These are phyloP conservation scores for Tridacna gigas DNA, from an alignment of 2,888 invertebrate species.

Conservation along the genomic window DNA sequence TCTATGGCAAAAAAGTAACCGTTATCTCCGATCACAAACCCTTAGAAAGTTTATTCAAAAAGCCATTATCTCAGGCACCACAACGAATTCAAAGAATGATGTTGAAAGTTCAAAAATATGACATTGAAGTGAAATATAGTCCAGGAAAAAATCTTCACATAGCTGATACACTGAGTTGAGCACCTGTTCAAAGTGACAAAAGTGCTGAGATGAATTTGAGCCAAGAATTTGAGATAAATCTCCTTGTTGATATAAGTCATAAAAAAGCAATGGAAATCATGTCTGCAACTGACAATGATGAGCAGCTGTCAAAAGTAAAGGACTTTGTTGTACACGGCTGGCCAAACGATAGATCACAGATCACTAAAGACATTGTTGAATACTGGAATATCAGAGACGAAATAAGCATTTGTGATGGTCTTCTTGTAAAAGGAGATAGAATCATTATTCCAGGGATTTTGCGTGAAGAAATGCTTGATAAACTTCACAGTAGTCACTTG, in stretches of 20 bases:
- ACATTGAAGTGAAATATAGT: conserved; percentile 33
- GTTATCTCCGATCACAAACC: neutral
- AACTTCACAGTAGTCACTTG: conserved; percentile 59
- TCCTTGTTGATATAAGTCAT: neutral
- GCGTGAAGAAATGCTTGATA: conserved; percentile 47
- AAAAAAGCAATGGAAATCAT: neutral
- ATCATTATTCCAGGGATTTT: conserved; percentile 50
- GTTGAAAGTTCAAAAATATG: conserved; percentile 28
- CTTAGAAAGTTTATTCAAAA: neutral
- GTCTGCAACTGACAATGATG: conserved; percentile 1
- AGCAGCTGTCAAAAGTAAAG: neutral
- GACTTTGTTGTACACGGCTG: neutral
- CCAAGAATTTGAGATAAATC: neutral
- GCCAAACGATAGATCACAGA: conserved; percentile 22
- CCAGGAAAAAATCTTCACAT: conserved; percentile 51
- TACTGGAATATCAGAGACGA: conserved; percentile 41
- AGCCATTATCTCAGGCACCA: neutral
- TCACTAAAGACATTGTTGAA: neutral
- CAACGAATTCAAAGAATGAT: conserved; percentile 3
- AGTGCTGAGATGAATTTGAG: too few relatives aligned
- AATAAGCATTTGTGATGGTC: conserved; percentile 29
- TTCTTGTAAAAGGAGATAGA: conserved; percentile 31
- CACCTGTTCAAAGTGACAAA: neutral
- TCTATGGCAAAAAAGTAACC: neutral
- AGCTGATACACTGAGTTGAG: conserved; percentile 46